Conservation (phyloP, 2,113 vertebrate species). For the Plecturocebus donacophilus region DNA sequence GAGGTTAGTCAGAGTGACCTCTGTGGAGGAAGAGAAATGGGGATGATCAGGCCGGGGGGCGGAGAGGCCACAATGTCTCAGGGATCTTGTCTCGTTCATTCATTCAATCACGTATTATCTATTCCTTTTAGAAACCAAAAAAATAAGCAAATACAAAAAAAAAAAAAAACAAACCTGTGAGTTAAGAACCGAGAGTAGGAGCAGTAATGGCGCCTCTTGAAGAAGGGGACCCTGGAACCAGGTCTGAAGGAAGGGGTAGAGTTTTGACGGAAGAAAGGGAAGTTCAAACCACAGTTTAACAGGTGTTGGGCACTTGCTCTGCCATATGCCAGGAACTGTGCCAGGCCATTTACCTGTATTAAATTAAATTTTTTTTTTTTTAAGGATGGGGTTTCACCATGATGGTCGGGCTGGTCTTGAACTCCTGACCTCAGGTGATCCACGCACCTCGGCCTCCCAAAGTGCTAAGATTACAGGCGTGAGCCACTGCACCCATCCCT, state of each 20-base stretch:
- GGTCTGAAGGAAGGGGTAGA: neutral
- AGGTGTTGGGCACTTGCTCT: neutral
- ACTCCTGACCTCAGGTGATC: too few relatives aligned
- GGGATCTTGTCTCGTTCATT: neutral
- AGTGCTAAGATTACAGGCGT: too few relatives aligned
- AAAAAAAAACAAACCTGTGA: too few relatives aligned
- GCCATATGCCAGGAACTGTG: neutral
- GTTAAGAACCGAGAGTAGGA: neutral
- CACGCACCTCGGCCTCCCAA: too few relatives aligned
- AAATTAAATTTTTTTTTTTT: neutral
- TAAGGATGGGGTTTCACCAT: too few relatives aligned
- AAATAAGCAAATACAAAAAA: neutral
- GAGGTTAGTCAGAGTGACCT: neutral
- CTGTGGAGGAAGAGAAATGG: slow-evolving; percentile 1
- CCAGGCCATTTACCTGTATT: neutral
- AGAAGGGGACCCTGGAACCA: neutral
- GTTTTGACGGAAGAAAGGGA: neutral
- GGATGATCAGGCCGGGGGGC: neutral
- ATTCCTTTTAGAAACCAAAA: neutral
- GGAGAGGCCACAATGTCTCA: too few relatives aligned
- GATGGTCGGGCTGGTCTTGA: too few relatives aligned
- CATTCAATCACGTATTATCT: neutral
- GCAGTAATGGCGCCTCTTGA: fast-evolving
- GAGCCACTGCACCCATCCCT: too few relatives aligned
- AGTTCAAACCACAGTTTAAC: neutral